Conservation (phyloP, 2,797 vertebrate species). For the Catharus ustulatus region DNA sequence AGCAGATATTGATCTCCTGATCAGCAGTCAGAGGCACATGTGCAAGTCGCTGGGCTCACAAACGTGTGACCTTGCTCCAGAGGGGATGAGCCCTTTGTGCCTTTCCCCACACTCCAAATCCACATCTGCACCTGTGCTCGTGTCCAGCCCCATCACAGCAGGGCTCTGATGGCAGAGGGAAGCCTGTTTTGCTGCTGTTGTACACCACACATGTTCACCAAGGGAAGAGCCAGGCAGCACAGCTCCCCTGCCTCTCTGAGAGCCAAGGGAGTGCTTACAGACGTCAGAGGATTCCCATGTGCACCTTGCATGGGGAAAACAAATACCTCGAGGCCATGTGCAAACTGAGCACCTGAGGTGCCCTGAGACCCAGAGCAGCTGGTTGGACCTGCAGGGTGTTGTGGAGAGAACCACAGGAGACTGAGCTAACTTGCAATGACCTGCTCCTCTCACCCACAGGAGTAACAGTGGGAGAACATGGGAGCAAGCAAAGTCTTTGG, state of each 20-base stretch:
- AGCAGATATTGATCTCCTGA: neutral
- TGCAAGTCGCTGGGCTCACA: neutral
- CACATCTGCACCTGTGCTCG: rapidly evolving
- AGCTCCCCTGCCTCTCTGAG: neutral
- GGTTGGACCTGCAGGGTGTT: neutral
- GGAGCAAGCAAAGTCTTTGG: neutral
- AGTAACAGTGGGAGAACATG: neutral
- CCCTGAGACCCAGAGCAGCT: neutral
- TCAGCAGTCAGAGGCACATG: neutral
- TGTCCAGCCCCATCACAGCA: rapidly evolving
- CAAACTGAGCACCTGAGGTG: neutral
- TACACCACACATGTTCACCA: rapidly evolving
- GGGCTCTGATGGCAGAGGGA: neutral
- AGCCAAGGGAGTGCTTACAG: neutral
- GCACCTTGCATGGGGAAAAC: neutral
- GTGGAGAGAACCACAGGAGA: rapidly evolving
- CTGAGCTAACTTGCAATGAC: neutral
- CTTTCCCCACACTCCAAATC: neutral
- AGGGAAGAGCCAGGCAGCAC: neutral
- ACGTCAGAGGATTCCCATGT: neutral
- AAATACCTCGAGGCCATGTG: neutral
- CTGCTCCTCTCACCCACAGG: neutral
- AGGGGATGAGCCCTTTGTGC: neutral
- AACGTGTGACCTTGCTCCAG: neutral
- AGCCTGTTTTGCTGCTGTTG: neutral